Evolutionary conservation across 2,113 vertebrate genomes (phyloP).

Genomic region (Mormoops blainvillei): DNA sequence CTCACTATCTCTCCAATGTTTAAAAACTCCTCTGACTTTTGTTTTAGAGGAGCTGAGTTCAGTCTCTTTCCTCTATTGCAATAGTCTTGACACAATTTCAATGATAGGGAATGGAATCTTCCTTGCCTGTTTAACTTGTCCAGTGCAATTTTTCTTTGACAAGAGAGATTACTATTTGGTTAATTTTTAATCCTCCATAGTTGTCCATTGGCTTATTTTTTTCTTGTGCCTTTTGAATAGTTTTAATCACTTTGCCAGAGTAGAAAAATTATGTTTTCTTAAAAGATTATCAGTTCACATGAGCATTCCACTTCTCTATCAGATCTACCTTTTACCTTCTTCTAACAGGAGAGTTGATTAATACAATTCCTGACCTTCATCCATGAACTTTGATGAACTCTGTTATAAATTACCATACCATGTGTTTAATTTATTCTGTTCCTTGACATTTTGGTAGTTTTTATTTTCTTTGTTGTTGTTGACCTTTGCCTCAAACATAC

Average conservation of each 20-base stretch:
- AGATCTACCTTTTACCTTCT: background rate
- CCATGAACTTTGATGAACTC: background rate
- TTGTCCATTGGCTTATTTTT: background rate
- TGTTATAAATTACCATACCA: background rate
- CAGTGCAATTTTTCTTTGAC: background rate
- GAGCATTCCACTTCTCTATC: background rate
- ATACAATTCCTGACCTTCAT: background rate
- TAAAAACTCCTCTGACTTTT: background rate
- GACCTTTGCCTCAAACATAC: background rate
- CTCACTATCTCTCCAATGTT: background rate
- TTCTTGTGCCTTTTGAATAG: background rate
- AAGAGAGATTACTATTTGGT: background rate
- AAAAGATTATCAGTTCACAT: background rate
- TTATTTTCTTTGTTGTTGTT: background rate
- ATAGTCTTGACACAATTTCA: background rate
- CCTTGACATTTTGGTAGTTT: background rate
- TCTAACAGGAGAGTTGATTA: background rate
- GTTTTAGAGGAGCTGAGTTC: background rate
- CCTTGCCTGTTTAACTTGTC: background rate
- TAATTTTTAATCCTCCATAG: background rate
- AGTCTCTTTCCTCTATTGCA: background rate
- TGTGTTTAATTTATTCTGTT: background rate
- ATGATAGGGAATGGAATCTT: background rate
- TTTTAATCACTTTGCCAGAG: constrained; percentile 5
- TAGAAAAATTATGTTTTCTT: background rate